Evolutionary conservation across 2,113 vertebrate species (phyloP).

Genomic region (Sigmodon hispidus): DNA sequence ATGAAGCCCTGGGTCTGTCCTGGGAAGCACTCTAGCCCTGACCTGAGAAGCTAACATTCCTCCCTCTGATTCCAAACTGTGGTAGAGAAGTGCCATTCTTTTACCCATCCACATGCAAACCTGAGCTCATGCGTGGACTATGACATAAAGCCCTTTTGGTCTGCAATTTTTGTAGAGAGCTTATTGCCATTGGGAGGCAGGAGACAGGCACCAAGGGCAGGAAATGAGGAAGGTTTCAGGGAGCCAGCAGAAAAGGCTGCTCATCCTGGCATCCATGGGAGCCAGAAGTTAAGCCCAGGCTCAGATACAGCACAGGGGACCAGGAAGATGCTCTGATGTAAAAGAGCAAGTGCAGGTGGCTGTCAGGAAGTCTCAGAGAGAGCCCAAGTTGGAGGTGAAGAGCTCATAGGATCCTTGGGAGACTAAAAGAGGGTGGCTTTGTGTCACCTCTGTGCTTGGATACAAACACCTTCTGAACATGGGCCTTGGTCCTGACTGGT

Average conservation of each 20-base stretch:
- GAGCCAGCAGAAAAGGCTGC: not conserved
- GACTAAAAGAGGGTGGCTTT: not conserved
- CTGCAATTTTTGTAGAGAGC: not conserved
- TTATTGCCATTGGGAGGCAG: not conserved
- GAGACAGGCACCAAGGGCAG: not conserved
- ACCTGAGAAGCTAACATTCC: not conserved
- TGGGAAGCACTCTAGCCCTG: slow-evolving; percentile 38
- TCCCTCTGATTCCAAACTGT: not conserved
- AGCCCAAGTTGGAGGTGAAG: rapidly evolving
- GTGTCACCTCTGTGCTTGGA: not conserved
- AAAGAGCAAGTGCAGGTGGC: too few relatives aligned
- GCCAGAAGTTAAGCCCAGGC: not conserved
- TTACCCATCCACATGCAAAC: not conserved
- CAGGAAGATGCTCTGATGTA: not conserved
- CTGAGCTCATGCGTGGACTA: not conserved
- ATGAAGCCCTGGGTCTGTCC: slow-evolving; percentile 14
- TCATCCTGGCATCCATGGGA: not conserved
- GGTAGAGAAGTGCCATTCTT: slow-evolving; percentile 30
- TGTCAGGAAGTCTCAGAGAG: not conserved
- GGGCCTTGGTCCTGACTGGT: not conserved
- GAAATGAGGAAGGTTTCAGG: not conserved
- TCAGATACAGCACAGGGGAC: rapidly evolving
- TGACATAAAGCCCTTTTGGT: not conserved
- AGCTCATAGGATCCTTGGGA: not conserved
- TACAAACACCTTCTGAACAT: too few relatives aligned